phyloP scores from a whole-genome alignment of 2,797 vertebrate species.

The Siniperca obscura region DNA sequence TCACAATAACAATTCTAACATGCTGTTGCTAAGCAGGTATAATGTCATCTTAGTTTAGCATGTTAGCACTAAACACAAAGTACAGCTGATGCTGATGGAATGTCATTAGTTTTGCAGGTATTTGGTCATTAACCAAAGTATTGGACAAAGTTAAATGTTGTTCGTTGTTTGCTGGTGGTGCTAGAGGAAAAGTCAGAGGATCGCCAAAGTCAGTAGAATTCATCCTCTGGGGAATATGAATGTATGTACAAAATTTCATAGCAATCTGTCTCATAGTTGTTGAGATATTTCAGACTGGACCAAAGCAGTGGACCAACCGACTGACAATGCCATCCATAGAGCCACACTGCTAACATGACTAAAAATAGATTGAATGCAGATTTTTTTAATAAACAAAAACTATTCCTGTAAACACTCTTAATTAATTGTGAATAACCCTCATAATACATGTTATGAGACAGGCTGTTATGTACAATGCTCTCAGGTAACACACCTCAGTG shows the following conservation, averaged over 20 bases:
- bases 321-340: too few relatives aligned
- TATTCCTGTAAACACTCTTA: not conserved
- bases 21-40: not conserved
- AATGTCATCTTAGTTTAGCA: too few relatives aligned
- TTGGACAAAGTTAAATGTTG: too few relatives aligned
- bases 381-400: not conserved
- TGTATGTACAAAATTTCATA: not conserved
- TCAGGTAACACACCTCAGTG: not conserved
- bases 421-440: not conserved
- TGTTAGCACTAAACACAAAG: too few relatives aligned
- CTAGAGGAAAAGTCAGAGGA: not conserved
- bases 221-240: not conserved
- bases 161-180: too few relatives aligned
- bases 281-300: not conserved
- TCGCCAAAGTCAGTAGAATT: not conserved
- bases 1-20: not conserved
- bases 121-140: not conserved
- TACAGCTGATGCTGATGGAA: too few relatives aligned
- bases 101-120: not conserved
- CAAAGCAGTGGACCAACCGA: not conserved
- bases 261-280: not conserved
- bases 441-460: not conserved
- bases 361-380: not conserved
- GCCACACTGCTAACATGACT: not conserved
- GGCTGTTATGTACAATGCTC: not conserved